Conservation (phyloP, 1,140 invertebrate genomes). For the Zaprionus nigranus region DNA sequence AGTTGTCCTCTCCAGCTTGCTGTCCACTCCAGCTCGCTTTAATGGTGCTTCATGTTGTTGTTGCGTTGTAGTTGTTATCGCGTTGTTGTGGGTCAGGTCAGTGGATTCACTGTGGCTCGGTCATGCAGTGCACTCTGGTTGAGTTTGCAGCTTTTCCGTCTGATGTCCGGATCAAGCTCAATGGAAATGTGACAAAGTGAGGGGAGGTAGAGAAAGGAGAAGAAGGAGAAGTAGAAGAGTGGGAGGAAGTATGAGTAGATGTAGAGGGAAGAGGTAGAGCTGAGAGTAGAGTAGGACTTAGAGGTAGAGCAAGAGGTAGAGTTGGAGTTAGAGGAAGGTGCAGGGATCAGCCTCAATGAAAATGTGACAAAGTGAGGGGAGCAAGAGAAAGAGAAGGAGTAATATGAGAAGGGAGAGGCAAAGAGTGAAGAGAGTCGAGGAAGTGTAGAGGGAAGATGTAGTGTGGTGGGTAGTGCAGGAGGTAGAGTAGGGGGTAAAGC, state of each 20-base stretch:
- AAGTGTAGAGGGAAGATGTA: not conserved
- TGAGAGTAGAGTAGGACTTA: not conserved
- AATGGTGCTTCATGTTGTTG: conserved; percentile 33
- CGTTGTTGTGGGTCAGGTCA: conserved; percentile 28
- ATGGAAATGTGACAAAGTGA: conserved; percentile 48
- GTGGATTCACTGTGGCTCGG: conserved; percentile 28
- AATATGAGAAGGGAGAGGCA: too few relatives aligned
- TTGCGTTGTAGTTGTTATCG: conserved; percentile 21
- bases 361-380: too few relatives aligned
- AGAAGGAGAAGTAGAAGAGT: not conserved
- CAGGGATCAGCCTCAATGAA: too few relatives aligned
- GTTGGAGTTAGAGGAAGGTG: too few relatives aligned
- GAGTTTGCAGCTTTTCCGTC: conserved; percentile 36
- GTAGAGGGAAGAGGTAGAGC: not conserved
- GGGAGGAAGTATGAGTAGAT: not conserved
- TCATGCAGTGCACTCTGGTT: conserved; percentile 35
- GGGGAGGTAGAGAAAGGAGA: not conserved
- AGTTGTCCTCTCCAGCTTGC: conserved; percentile 28
- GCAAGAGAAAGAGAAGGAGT: too few relatives aligned
- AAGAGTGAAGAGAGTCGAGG: not conserved
- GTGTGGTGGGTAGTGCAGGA: too few relatives aligned
- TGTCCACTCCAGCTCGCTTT: not conserved
- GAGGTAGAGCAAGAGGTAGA: not conserved
- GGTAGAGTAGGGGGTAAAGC: too few relatives aligned
- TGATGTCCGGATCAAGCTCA: conserved; percentile 55